Base-by-base conservation (phyloP, 2,888 invertebrate genomes). In the Yponomeuta malinellus region DNA sequence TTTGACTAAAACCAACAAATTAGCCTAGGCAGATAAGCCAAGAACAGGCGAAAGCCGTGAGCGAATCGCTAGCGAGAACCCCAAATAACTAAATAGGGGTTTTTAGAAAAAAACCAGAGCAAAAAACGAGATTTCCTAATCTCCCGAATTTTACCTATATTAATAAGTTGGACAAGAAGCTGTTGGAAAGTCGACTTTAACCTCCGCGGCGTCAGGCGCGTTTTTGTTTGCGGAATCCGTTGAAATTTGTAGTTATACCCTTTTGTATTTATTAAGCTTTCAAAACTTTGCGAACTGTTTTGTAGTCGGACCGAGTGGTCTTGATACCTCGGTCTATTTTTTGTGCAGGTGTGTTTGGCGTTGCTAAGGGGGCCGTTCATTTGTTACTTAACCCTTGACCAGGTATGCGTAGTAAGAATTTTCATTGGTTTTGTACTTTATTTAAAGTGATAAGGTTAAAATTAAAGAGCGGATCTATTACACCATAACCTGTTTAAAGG, bases 121-220 rank as follows among this genome's bases (percentile, higher is more conserved):
- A 80, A 81, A 86, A 82, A 84, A 84, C 77, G 81, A 74, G 81
- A 81, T 86, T 88, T 86, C 86, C 88, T 90, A 91, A 90, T 90
- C 88, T 88, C 81, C 52, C 83, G 84, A 90, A 89, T 88, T 87
- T 84, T 86, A 82, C 78, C 79, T 82, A 80, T 81, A 88, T 88
- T 90, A 89, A 90, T 89, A 89, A 87, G 86, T 87, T 85, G 81
- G 74, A 79, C 75, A 80, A 83, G 82, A 74, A 80, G 68, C 43
- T 71, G 68, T 23, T 33, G 67, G 64, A 64, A 64, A 23, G 10
- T 8, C 67, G 67, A 43, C 37, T 37, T 43, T 48, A 43, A 67
- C 2, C 67, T 8, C 10, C n/a, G 4, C 2, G 31, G 37, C 15
- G 67, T 73, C 75, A 86, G 72, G 0, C 0, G 0, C 0, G 0